Base-by-base conservation (phyloP, 64 coral and sea anemone genomes). In the Hydrozoanthus tunicans region DNA sequence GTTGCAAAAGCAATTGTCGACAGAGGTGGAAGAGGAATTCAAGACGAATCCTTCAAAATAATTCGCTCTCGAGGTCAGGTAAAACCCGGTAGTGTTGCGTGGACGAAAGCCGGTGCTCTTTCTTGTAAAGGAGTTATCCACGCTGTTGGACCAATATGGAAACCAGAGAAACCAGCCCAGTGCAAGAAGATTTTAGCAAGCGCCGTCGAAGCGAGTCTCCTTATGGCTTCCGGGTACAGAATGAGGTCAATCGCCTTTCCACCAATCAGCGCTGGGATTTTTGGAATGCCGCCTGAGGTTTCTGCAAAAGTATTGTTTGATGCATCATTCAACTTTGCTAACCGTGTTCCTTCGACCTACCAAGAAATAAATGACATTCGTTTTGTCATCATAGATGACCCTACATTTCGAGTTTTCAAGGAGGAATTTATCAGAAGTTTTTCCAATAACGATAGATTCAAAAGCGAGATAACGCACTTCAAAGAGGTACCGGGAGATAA, bases 221-320 rank as follows among this genome's bases (percentile, higher is more conserved):
- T 79, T 62, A 90, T 70, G 89, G 75, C 89, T 25, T 90, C 89
- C 56, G 89, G 89, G 67, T 90, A 64, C 80, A 61, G 89, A 80
- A 79, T 90, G 89, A 90, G 80, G 43, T 90, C 89, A 4, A 90
- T 90, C 79, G 89, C 75, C 14, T 90, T 90, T 79, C 89, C 89
- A 53, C 89, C 89, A 79, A 90, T 90, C 59, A 90, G 89, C 43
- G 89, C 89, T 8, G 89, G 89, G 9, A 90, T 90, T 78, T 90
- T 90, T 70, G 89, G 89, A 51, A 90, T 90, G 89, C 89, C 89
- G 53, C 75, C 89, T n/a, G 13, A 57, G 23, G 69, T 90, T 24
- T 90, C 89, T 90, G 89, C 89, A 56, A 90, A 90, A 66, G 89
- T 90, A 10, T 66, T 90, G 89, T 79, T 90, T 79, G 89, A 79